These are phyloP conservation scores for Cloeon dipterum DNA, from an alignment of 2,888 invertebrate species.

Conservation along the genomic window DNA sequence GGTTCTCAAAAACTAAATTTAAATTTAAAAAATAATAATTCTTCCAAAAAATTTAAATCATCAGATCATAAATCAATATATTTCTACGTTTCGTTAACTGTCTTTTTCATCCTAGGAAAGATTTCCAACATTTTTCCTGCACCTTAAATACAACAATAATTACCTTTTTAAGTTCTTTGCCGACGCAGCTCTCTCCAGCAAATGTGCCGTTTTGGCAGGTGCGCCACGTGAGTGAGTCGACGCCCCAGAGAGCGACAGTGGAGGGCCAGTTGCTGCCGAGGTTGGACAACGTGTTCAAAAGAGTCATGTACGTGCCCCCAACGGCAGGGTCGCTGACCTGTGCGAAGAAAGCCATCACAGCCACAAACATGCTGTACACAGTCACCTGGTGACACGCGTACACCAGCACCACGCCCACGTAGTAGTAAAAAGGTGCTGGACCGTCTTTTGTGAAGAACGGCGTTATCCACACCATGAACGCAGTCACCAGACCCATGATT, in stretches of 20 bases:
- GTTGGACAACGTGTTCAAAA: constrained; percentile 87
- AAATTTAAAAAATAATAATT: no score
- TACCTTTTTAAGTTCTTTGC: constrained; percentile 37
- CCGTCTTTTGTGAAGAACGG: constrained; percentile 42
- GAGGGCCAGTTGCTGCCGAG: constrained; percentile 97
- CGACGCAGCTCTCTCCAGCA: constrained; percentile 32
- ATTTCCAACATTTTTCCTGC: constrained; percentile 30
- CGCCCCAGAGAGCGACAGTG: constrained; percentile 73
- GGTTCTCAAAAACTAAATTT: no score
- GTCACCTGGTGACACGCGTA: constrained; percentile 84
- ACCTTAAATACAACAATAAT: constrained; percentile 17
- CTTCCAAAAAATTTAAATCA: no score
- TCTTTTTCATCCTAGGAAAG: constrained; percentile 50
- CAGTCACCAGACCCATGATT: constrained; percentile 61
- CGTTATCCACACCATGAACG: constrained; percentile 64
- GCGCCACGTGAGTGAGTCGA: constrained; percentile 69
- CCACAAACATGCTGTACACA: constrained; percentile 90
- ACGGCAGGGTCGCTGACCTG: constrained; percentile 89
- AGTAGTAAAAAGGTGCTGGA: constrained; percentile 40
- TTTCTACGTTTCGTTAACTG: no score
- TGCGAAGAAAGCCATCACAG: constrained; percentile 94
- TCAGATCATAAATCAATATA: no score
- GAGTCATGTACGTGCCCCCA: constrained; percentile 98
- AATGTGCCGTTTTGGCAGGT: constrained; percentile 26
- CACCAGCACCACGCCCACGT: constrained; percentile 45